phyloP scores from a whole-genome alignment of 2,888 invertebrate genomes.

The Ptilodon capucinus region DNA sequence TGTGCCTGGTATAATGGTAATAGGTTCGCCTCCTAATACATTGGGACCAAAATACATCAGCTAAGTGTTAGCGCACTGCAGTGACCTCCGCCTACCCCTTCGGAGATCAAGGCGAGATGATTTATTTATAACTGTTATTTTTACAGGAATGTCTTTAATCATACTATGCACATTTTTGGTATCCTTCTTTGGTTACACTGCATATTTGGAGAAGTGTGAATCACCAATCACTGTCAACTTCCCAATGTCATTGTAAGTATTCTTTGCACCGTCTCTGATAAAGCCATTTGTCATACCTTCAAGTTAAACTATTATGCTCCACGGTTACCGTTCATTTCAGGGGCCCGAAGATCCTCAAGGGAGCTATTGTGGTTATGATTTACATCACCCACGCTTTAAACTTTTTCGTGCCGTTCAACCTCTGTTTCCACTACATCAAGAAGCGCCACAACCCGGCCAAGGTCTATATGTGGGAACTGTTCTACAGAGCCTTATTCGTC shows the following conservation, averaged over 20 bases:
- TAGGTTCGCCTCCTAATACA: too few relatives aligned
- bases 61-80: too few relatives aligned
- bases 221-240: conserved; percentile 69
- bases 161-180: conserved; percentile 30
- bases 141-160: conserved; percentile 53
- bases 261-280: too few relatives aligned
- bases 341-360: conserved; percentile 53
- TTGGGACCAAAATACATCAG: too few relatives aligned
- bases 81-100: too few relatives aligned
- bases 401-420: conserved; percentile 65
- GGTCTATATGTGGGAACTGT: conserved; percentile 39
- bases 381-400: conserved; percentile 64
- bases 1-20: too few relatives aligned
- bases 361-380: conserved; percentile 56
- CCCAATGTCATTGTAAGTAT: conserved; percentile 58
- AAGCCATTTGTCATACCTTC: too few relatives aligned
- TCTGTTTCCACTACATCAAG: conserved; percentile 56
- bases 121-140: background rate
- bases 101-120: too few relatives aligned
- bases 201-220: conserved; percentile 37
- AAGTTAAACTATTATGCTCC: background rate
- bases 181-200: conserved; percentile 61
- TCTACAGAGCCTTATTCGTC: conserved; percentile 53
- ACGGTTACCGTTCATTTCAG: conserved; percentile 29
- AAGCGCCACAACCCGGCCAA: conserved; percentile 19